Conservation (phyloP, 2,888 invertebrate species). For the Polyploca ridens region DNA sequence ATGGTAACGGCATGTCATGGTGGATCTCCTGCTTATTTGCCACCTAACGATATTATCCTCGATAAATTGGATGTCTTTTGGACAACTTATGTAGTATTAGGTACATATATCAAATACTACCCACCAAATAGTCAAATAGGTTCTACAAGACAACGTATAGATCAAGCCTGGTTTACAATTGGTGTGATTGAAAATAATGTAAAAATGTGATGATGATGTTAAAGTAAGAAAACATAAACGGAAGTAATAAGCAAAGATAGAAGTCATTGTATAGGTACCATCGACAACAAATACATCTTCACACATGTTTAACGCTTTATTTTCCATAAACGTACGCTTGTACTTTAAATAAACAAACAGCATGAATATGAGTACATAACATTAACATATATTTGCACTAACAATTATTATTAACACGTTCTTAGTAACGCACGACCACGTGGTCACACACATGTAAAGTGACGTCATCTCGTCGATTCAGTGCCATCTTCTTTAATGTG, state of each 20-base stretch:
- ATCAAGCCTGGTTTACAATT: too few species aligned
- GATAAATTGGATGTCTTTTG: too few species aligned
- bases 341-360: background rate
- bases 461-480: slow-evolving; percentile 5
- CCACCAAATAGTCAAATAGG: too few species aligned
- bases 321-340: slow-evolving; percentile 4
- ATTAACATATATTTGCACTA: slow-evolving; percentile 41
- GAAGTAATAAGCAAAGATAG: background rate
- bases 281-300: background rate
- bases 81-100: too few species aligned
- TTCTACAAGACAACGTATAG: too few species aligned
- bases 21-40: too few species aligned
- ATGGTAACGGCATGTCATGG: too few species aligned
- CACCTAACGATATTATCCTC: too few species aligned
- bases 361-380: slow-evolving; percentile 24
- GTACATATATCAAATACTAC: too few species aligned
- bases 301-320: background rate
- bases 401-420: slow-evolving; percentile 36
- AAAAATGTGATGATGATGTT: background rate
- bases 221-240: background rate
- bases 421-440: slow-evolving; percentile 11
- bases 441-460: slow-evolving; percentile 10
- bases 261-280: background rate
- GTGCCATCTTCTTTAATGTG: slow-evolving; percentile 3
- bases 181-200: background rate